phyloP scores from a whole-genome alignment of 2,797 vertebrate species.

The Coracias cyanogaster region DNA sequence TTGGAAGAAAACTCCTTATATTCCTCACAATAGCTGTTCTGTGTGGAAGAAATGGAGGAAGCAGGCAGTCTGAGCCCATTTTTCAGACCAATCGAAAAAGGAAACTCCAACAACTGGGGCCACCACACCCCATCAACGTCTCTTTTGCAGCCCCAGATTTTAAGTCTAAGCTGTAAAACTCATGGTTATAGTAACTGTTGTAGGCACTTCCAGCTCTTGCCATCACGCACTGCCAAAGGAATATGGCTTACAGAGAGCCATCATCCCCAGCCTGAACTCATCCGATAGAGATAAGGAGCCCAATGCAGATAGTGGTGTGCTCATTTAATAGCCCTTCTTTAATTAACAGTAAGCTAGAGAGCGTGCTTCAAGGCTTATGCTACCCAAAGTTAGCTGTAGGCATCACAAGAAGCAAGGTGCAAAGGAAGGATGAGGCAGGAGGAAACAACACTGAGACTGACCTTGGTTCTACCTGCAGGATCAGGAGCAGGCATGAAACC shows the following conservation, averaged over 20 bases:
- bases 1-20: constrained; percentile 4
- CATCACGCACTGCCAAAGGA: accelerated
- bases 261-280: neutral
- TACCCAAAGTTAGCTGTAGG: neutral
- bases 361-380: neutral
- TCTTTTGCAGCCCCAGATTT: neutral
- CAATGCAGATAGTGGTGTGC: neutral
- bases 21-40: constrained; percentile 1
- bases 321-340: neutral
- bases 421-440: neutral
- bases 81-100: neutral
- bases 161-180: neutral
- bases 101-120: neutral
- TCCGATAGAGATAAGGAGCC: neutral
- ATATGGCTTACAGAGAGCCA: neutral
- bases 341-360: neutral
- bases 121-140: neutral
- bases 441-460: neutral
- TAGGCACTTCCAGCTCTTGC: neutral
- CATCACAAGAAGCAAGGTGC: neutral
- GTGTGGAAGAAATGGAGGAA: constrained; percentile 5
- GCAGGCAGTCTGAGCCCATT: neutral
- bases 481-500: accelerated
- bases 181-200: neutral
- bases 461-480: neutral